Evolutionary conservation across 2,888 invertebrate species (phyloP), one percentile per base, ranked within the genome.

Genomic region (Lissocephala sabroskyi): DNA sequence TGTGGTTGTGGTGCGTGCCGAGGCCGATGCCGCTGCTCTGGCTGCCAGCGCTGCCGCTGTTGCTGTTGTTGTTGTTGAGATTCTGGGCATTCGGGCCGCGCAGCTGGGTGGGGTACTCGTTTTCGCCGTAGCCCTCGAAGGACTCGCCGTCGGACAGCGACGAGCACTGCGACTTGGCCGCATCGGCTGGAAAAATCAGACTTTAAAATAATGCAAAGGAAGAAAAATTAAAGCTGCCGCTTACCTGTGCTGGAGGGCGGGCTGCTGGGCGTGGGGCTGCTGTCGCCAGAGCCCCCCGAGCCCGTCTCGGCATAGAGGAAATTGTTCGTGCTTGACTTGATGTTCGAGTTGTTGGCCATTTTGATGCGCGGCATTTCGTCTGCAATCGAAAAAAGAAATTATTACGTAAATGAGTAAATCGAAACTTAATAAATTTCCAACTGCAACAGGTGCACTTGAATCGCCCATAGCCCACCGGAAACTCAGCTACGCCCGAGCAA

Each of bases 41-140:
- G 43, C 36, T 53, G 18, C 50, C 41, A 23, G 45, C 61, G 5
- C 47, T 52, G 41, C 43, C 52, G 39, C 49, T 55, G 32, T 48
- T 57, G 28, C 17, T 56, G 13, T 19, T 55, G 40, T 14, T 61
- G 40, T 17, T 39, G 46, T 28, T 56, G 35, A 37, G 37, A 18
- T 49, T 48, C 9, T 53, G 29, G n/a, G 43, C 37, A 30, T 43
- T 45, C 2, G 49, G 17, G 17, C 52, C 49, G 17, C 62, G 54
- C 33, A 53, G 36, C 17, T 64, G 65, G 11, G 46, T 42, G 29
- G 53, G 57, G 33, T 64, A 70, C 44, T 79, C 89, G 49, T 86
- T 87, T 79, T 91, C 91, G 1, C 91, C 92, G 75, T 90, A 91
- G 83, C 93, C 93, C 82, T 93, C 93, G 84, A 90, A 93, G 83